A percentile compares a stretch with the other conserved stretches of the same genome.
phyloP scores from a whole-genome alignment of 2,797 vertebrate genomes.

The Distichodus sexfasciatus region DNA sequence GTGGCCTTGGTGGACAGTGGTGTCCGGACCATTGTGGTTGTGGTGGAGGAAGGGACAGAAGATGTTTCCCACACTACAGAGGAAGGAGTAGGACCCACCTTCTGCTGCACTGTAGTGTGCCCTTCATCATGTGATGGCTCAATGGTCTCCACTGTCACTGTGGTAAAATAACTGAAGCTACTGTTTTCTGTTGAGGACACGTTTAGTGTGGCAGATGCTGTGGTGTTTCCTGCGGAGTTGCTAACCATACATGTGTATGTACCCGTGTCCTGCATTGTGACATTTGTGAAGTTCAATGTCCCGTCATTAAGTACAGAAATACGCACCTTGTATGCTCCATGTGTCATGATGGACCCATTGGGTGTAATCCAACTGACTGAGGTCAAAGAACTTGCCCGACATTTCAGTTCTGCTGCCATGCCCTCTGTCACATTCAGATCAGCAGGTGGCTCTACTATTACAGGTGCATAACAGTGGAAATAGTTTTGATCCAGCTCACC shows the following conservation, averaged over 20 bases:
- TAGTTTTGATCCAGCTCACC: constrained; percentile 98
- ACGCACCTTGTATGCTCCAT: constrained; percentile 94
- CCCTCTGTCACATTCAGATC: constrained; percentile 98
- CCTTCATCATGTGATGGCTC: constrained; percentile 93
- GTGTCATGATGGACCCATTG: constrained; percentile 98
- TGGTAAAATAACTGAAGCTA: constrained; percentile 97
- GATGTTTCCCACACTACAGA: constrained; percentile 78
- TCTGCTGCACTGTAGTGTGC: constrained; percentile 85
- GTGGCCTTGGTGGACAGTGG: constrained; percentile 88
- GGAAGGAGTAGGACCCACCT: constrained; percentile 86
- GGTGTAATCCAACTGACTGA: constrained; percentile 99
- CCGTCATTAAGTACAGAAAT: constrained; percentile 97
- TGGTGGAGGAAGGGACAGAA: constrained; percentile 81
- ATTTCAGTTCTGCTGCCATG: constrained; percentile 96
- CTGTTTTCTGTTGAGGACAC: constrained; percentile 92
- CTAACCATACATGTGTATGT: constrained; percentile 99
- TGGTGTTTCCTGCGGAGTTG: constrained; percentile 98
- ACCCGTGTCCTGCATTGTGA: constrained; percentile 96
- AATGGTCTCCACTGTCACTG: constrained; percentile 97
- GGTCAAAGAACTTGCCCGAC: constrained; percentile 92
- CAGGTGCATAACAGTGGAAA: constrained; percentile 97
- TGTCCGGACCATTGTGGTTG: constrained; percentile 84
- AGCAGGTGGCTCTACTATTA: constrained; percentile 96
- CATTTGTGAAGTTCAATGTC: constrained; percentile 97
- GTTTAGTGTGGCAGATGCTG: constrained; percentile 94